phyloP scores from a whole-genome alignment of 1,140 invertebrate genomes.

The Drosophila albomicans region DNA sequence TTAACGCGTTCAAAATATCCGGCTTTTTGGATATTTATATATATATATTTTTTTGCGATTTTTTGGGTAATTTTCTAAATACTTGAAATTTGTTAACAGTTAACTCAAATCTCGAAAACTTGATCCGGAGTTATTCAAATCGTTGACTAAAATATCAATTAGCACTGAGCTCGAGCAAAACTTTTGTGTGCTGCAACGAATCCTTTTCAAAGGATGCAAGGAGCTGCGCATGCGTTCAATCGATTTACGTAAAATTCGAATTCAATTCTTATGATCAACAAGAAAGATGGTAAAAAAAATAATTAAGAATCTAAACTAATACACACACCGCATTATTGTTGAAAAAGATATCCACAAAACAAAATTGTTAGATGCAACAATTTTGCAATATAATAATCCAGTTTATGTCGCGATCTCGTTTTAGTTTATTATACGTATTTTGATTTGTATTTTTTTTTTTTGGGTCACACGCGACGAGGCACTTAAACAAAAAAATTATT shows the following conservation, averaged over 20 bases:
- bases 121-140: neutral
- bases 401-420: constrained; percentile 9
- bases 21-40: constrained; percentile 1
- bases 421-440: constrained; percentile 1
- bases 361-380: constrained; percentile 42
- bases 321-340: constrained; percentile 80
- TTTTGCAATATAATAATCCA: constrained; percentile 44
- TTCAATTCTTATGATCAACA: neutral
- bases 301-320: constrained; percentile 67
- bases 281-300: neutral
- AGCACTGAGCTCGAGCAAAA: neutral
- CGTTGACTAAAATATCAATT: constrained; percentile 26
- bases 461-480: constrained; percentile 30
- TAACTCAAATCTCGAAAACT: constrained; percentile 37
- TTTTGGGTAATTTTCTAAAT: constrained; percentile 17
- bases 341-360: constrained; percentile 36
- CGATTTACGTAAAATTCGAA: constrained; percentile 2
- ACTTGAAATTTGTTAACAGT: constrained; percentile 39
- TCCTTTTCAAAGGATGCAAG: neutral
- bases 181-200: neutral
- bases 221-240: neutral
- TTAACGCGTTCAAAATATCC: constrained; percentile 31
- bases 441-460: constrained; percentile 7
- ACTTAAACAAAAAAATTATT: constrained; percentile 61
- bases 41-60: constrained; percentile 11